Evolutionary conservation across 1,140 invertebrate genomes (phyloP), one percentile per base, ranked within the genome.

Genomic region (Drosophila subpulchrella): DNA sequence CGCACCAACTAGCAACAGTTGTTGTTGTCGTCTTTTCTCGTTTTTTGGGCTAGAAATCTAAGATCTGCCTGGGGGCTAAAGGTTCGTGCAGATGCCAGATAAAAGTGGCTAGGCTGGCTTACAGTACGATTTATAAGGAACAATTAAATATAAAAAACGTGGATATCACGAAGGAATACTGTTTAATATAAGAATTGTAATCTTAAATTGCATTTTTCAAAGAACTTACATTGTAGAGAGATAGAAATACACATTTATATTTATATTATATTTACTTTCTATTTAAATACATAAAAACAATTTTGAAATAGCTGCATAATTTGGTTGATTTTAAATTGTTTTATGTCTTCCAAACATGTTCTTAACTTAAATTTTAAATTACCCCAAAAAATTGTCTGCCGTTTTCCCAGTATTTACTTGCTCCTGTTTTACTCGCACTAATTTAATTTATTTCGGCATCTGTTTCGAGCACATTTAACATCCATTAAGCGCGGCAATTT

Each of bases 371-470:
- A 10, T 34, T 10, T 41, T 41, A 15, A 6, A n/a, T 7, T 15
- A 11, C 7, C 7, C 3, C 11, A 13, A 2, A 17, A 44, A 61
- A 27, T 27, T 66, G 3, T 66, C 13, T 5, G 13, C 17, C 15
- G 8, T 12, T 39, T 39, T 4, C 30, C 8, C 11, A 73, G 47
- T 48, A 6, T 32, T 17, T 70, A 36, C 62, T 68, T 13, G 32
- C 47, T 54, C 4, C 39, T 38, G 67, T 74, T 68, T 77, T 27
- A 57, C 32, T 42, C 39, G 79, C 60, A 50, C 76, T 88, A 85
- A 91, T 91, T 91, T 78, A 91, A 91, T 91, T 82, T 85, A 91
- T 85, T 89, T 85, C 56, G 71, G 84, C 88, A 91, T 91, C 84
- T 91, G 89, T 74, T 91, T 84, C 80, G 59, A 88, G 78, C 72